Evolutionary conservation across 1,140 invertebrate genomes (phyloP).

Genomic region (Aphidius ervi): DNA sequence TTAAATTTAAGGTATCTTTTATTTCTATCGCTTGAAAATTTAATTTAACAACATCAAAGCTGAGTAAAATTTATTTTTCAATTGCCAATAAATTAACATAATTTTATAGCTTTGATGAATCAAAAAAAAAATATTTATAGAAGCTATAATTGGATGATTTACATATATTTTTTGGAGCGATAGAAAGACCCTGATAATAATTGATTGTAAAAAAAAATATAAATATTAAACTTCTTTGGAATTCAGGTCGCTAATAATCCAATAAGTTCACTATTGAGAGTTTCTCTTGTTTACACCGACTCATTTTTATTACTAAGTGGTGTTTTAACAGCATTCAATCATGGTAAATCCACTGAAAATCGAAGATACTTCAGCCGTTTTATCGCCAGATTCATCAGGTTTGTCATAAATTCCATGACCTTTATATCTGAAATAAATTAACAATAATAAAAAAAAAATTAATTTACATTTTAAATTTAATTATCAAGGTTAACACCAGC

Average conservation of each 20-base stretch:
- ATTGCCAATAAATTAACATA: too few relatives aligned
- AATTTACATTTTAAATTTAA: conserved; percentile 4
- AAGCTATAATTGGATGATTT: too few relatives aligned
- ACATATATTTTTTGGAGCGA: too few relatives aligned
- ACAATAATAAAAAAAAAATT: too few relatives aligned
- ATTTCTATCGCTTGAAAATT: not conserved
- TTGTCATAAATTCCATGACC: conserved; percentile 12
- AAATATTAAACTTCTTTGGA: conserved; percentile 13
- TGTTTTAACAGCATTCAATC: conserved; percentile 58
- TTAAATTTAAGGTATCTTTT: not conserved
- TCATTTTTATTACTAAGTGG: conserved; percentile 64
- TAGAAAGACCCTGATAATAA: too few relatives aligned
- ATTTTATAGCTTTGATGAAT: not conserved
- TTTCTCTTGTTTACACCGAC: conserved; percentile 63
- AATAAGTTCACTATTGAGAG: conserved; percentile 56
- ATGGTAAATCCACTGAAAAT: conserved; percentile 56
- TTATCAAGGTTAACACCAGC: conserved; percentile 60
- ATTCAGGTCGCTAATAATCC: conserved; percentile 57
- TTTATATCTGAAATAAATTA: too few relatives aligned
- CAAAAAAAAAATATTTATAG: not conserved
- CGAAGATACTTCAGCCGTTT: conserved; percentile 56
- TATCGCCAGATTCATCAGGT: conserved; percentile 60
- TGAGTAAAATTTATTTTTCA: not conserved
- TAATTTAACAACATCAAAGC: not conserved
- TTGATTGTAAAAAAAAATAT: not conserved